These are phyloP conservation scores for Drosophila ficusphila DNA, from an alignment of 1,140 invertebrate species.

Conservation along the genomic window DNA sequence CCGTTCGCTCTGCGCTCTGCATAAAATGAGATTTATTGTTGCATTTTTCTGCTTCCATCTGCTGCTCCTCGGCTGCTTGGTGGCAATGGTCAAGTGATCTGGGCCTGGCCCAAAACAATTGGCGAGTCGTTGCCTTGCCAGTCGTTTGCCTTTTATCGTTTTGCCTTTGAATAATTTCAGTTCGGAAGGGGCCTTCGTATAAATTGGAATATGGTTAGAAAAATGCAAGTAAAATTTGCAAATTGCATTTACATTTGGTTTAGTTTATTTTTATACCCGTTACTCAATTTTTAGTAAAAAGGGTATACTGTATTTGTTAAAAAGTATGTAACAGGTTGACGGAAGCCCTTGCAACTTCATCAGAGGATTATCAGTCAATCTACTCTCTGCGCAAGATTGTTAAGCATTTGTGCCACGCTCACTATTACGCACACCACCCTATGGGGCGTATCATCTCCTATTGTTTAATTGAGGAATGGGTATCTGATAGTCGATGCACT, in stretches of 20 bases:
- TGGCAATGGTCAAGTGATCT: conserved; percentile 72
- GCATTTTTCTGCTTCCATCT: conserved; percentile 72
- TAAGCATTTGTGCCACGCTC: too few relatives aligned
- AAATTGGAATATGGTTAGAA: conserved; percentile 71
- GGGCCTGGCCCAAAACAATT: conserved; percentile 61
- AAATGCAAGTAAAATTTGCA: conserved; percentile 41
- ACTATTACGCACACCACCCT: too few relatives aligned
- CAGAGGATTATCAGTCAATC: too few relatives aligned
- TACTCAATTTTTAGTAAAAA: too few relatives aligned
- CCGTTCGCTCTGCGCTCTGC: conserved; percentile 61
- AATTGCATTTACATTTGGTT: conserved; percentile 33
- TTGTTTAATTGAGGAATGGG: too few relatives aligned
- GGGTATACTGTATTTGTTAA: too few relatives aligned
- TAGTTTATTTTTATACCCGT: conserved; percentile 28
- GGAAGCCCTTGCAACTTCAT: too few relatives aligned
- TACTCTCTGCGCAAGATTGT: too few relatives aligned
- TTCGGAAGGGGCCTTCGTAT: conserved; percentile 23
- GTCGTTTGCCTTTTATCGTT: conserved; percentile 50
- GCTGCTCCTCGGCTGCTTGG: conserved; percentile 33
- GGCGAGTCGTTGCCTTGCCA: conserved; percentile 30
- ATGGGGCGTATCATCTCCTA: too few relatives aligned
- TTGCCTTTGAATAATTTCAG: conserved; percentile 69
- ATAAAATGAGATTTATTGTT: conserved; percentile 84
- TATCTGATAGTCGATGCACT: too few relatives aligned
- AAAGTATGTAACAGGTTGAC: too few relatives aligned